Percentiles rank a stretch among this genome's conserved stretches.
These are phyloP conservation scores for Myopa tessellatipennis DNA, from an alignment of 2,888 invertebrate species.

Conservation along the genomic window DNA sequence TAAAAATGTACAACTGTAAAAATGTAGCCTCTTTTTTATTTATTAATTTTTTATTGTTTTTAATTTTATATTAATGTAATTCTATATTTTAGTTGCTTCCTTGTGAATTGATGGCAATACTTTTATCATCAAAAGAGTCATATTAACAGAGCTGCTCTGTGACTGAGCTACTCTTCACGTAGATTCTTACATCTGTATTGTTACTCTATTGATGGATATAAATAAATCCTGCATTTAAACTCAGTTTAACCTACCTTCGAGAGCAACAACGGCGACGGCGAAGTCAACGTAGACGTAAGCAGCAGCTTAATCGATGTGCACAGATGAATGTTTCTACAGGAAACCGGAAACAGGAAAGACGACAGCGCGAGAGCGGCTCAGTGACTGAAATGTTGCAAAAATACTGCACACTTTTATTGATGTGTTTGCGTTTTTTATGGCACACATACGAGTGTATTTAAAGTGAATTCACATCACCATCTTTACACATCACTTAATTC, in stretches of 20 bases:
- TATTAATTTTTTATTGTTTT: too few relatives aligned
- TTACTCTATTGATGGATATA: background rate
- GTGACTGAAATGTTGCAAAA: background rate
- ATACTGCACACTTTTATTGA: too few relatives aligned
- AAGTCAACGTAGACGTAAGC: background rate
- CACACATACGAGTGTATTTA: background rate
- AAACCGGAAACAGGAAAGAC: background rate
- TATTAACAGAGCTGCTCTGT: too few relatives aligned
- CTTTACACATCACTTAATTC: background rate
- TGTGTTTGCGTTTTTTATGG: too few relatives aligned
- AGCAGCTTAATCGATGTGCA: constrained; percentile 5
- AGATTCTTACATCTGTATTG: too few relatives aligned
- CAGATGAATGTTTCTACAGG: background rate
- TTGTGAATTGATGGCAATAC: too few relatives aligned
- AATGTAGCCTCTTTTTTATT: too few relatives aligned
- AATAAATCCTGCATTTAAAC: constrained; percentile 35
- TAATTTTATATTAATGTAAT: too few relatives aligned
- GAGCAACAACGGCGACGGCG: background rate
- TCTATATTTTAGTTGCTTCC: too few relatives aligned
- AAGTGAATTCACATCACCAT: background rate
- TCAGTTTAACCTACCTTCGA: constrained; percentile 45
- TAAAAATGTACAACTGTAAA: too few relatives aligned
- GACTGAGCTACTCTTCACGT: too few relatives aligned
- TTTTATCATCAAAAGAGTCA: too few relatives aligned
- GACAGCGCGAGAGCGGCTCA: background rate